Evolutionary conservation across 30 jellyfish, hydroid and myxozoan species (phyloP).

Genomic region (Aurelia coerulea): DNA sequence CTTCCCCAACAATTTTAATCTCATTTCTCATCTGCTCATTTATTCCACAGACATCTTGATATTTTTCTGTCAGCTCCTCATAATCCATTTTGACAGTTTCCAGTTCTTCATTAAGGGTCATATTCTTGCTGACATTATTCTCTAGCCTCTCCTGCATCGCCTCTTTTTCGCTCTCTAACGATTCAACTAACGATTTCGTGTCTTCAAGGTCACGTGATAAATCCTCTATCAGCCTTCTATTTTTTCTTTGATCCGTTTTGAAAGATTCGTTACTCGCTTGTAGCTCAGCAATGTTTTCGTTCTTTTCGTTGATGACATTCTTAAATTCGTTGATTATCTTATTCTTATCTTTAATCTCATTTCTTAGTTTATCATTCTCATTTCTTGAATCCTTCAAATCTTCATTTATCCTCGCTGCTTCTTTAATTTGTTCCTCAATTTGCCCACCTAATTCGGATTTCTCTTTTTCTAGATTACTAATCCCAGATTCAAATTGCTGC

Average conservation of each 20-base stretch:
- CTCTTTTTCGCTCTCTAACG: constrained; percentile 48
- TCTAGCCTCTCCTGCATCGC: constrained; percentile 62
- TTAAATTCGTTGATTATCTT: not conserved
- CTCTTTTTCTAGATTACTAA: constrained; percentile 37
- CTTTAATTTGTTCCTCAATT: constrained; percentile 29
- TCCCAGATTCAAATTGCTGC: constrained; percentile 40
- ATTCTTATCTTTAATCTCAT: constrained; percentile 39
- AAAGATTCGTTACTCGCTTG: constrained; percentile 27
- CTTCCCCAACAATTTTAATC: constrained; percentile 27
- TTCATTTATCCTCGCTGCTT: constrained; percentile 30
- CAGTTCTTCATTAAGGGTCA: constrained; percentile 9
- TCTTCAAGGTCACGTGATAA: constrained; percentile 36
- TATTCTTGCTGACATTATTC: constrained; percentile 20
- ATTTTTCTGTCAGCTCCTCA: constrained; percentile 19
- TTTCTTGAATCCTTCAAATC: constrained; percentile 51
- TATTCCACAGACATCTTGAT: not conserved
- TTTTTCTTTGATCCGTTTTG: constrained; percentile 30
- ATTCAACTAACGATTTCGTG: not conserved
- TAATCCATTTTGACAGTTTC: constrained; percentile 9
- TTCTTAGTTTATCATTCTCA: constrained; percentile 19
- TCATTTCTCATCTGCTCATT: constrained; percentile 21
- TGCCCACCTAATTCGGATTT: constrained; percentile 43
- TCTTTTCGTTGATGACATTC: constrained; percentile 11
- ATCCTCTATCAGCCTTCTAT: constrained; percentile 29
- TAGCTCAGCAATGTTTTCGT: constrained; percentile 24